These are phyloP conservation scores for Esox lucius DNA, from an alignment of 2,797 vertebrate genomes.

Conservation along the genomic window DNA sequence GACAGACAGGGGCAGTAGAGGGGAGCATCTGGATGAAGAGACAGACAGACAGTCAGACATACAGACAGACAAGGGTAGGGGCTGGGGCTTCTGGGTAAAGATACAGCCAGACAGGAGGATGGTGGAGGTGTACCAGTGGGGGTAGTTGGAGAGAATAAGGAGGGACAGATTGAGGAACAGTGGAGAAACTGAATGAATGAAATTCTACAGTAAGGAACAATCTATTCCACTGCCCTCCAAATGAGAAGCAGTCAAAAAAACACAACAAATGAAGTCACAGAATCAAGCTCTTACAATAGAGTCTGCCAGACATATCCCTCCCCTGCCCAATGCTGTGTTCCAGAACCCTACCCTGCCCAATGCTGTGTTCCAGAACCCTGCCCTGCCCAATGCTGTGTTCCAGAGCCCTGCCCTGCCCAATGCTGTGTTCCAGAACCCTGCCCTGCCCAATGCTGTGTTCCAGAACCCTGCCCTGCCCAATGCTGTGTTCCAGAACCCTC, in stretches of 20 bases:
- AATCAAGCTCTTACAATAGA: background rate
- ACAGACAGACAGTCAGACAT: conserved; percentile 35
- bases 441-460: no score
- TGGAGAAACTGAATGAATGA: background rate
- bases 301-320: conserved; percentile 50
- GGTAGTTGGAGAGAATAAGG: background rate
- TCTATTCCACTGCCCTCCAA: background rate
- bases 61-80: background rate
- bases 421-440: no score
- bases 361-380: no score
- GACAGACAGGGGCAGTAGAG: conserved; percentile 6
- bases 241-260: background rate
- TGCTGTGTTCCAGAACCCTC: no score
- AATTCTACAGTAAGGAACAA: background rate
- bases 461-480: no score
- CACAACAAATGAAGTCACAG: background rate
- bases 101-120: background rate
- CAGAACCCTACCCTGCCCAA: no score
- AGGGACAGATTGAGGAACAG: conserved; percentile 13
- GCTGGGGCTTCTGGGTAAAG: background rate
- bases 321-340: no score
- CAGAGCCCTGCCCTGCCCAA: no score
- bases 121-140: background rate
- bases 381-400: no score
- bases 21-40: conserved; percentile 32